phyloP scores from a whole-genome alignment of 2,888 invertebrate species.

The Tinea semifulvella region DNA sequence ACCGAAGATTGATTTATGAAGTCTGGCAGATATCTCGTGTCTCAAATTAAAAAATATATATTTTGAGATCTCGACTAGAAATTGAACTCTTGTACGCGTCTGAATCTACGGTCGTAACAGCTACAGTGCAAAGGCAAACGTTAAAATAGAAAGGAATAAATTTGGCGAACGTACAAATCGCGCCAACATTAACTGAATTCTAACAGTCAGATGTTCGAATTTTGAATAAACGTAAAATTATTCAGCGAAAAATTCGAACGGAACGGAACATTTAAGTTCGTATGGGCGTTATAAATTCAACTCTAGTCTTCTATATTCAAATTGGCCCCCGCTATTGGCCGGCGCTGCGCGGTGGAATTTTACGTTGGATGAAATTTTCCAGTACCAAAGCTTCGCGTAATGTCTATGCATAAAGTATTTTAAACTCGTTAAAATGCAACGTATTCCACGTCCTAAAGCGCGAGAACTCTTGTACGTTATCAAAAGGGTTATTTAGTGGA shows the following conservation, averaged over 20 bases:
- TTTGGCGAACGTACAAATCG: constrained; percentile 10
- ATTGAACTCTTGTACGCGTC: too few species aligned
- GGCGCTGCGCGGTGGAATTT: constrained; percentile 29
- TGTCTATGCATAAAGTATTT: constrained; percentile 65
- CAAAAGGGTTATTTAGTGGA: constrained; percentile 42
- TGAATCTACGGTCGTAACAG: too few species aligned
- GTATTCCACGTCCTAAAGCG: constrained; percentile 31
- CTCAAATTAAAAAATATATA: too few species aligned
- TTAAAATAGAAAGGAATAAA: constrained; percentile 14
- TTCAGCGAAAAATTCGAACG: constrained; percentile 25
- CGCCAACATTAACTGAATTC: constrained; percentile 13
- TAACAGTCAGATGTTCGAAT: constrained; percentile 16
- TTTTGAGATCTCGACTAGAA: too few species aligned
- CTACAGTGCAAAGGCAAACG: too few species aligned
- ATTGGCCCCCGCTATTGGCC: constrained; percentile 56
- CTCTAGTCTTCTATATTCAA: constrained; percentile 63
- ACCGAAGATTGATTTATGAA: too few species aligned
- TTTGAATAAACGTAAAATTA: constrained; percentile 16
- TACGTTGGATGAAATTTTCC: constrained; percentile 37
- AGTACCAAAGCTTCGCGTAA: constrained; percentile 35
- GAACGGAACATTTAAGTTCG: constrained; percentile 42
- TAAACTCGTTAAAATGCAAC: constrained; percentile 64
- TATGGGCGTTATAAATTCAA: constrained; percentile 59
- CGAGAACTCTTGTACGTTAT: constrained; percentile 27
- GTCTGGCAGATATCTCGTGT: too few species aligned